These are phyloP conservation scores for Brachyalestes nurse DNA, from an alignment of 2,797 vertebrate species.

Conservation along the genomic window DNA sequence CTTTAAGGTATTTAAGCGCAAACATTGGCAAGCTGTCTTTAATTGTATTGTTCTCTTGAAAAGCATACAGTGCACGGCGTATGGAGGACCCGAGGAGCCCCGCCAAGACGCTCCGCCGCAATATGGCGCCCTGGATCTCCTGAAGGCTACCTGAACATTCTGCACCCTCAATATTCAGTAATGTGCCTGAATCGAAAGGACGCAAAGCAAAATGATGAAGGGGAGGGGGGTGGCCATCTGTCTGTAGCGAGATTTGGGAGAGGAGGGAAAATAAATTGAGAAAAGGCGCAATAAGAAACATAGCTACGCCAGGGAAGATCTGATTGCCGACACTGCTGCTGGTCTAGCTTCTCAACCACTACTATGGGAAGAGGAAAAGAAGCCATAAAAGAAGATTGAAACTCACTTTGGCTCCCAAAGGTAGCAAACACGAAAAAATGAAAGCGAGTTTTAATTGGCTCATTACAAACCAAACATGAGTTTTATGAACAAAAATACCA, in stretches of 20 bases:
- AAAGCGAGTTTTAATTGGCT: constrained; percentile 3
- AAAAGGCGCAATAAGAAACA: constrained; percentile 41
- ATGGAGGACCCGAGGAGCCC: constrained; percentile 7
- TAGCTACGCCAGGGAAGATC: constrained; percentile 37
- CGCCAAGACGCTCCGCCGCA: background rate
- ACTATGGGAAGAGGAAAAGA: background rate
- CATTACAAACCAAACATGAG: background rate
- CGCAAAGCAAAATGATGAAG: constrained; percentile 42
- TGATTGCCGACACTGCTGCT: constrained; percentile 37
- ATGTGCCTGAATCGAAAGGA: constrained; percentile 42
- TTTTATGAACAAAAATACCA: background rate
- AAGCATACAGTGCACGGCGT: constrained; percentile 14
- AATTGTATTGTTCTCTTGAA: constrained; percentile 27
- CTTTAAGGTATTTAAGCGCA: constrained; percentile 27
- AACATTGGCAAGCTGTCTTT: constrained; percentile 25
- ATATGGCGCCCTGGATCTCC: constrained; percentile 37
- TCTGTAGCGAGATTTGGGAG: constrained; percentile 51
- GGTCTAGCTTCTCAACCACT: background rate
- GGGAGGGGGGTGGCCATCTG: constrained; percentile 48
- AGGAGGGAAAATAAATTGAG: constrained; percentile 49
- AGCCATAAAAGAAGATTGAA: background rate
- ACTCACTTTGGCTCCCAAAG: background rate
- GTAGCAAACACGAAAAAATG: background rate
- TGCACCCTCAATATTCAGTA: constrained; percentile 50
- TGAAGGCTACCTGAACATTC: constrained; percentile 50